Evolutionary conservation across 1,140 invertebrate genomes (phyloP), one percentile per base, ranked within the genome.

Genomic region (Bombus turneri): DNA sequence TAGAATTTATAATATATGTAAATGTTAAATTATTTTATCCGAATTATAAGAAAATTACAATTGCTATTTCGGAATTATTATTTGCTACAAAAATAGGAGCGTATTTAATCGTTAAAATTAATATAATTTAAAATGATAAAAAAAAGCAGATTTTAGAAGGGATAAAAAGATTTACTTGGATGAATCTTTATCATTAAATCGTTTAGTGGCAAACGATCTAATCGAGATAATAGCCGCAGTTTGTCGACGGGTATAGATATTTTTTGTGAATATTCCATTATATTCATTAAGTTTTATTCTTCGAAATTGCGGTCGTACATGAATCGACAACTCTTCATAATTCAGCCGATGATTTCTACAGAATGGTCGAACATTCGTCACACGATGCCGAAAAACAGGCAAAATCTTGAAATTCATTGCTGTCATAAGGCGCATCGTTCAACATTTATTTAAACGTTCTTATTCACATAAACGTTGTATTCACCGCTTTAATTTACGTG

Each of bases 131-230:
- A 59, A 62, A 59, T 31, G 28, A n/a, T 74, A 0, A 64, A 53
- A 34, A 31, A 43, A 34, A 47, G 53, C 18, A 53, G 0, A 53
- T 73, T 41, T 37, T n/a, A 84, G 59, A 72, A 31, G 47, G 37
- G 6, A 77, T 31, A 34, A 69, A 43, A 18, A 53, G 34, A 83
- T 18, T 88, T 90, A 94, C 93, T 81, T 87, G 28, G 91, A 77
- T 22, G 89, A 75, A 73, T 91, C 90, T 34, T 85, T 92, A 76
- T 93, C 89, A 8, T 72, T 88, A 13, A 85, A 75, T 69, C 81
- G 90, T 83, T 91, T 93, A 0, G 93, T 84, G 0, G 93, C 90
- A 77, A 92, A 94, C 6, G 83, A 83, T 85, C 92, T 91, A 31
- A 93, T 69, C 0, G 62, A 83, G 1, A 88, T 74, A 13, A 90